A percentile compares a stretch with the other conserved stretches of the same genome.
These are phyloP conservation scores for Hanleya hanleyi DNA, from an alignment of 2,888 invertebrate species.

Conservation along the genomic window DNA sequence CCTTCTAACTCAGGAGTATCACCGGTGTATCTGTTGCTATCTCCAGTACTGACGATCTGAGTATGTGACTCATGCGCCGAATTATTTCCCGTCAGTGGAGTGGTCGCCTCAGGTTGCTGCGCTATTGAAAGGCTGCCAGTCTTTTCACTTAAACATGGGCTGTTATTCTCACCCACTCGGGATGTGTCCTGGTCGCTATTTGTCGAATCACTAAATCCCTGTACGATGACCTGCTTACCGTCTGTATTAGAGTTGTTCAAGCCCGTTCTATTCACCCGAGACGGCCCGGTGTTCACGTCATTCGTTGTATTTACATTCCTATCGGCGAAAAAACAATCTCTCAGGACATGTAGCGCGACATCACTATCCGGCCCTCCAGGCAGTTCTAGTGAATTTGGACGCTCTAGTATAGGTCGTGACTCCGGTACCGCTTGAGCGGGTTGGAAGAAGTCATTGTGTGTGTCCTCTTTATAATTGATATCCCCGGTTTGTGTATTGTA, in stretches of 20 bases:
- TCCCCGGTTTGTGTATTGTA: too few species aligned
- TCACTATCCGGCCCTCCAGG: too few species aligned
- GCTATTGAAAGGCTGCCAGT: neutral
- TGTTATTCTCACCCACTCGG: neutral
- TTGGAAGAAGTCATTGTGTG: too few species aligned
- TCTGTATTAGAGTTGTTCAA: neutral
- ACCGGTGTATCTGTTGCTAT: neutral
- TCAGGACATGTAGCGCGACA: too few species aligned
- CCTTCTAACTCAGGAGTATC: neutral
- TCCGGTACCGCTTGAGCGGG: too few species aligned
- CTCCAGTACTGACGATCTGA: neutral
- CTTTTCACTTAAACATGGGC: neutral
- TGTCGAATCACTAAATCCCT: neutral
- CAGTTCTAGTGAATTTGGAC: too few species aligned
- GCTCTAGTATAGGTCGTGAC: too few species aligned
- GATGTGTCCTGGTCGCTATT: neutral
- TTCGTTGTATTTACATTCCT: neutral
- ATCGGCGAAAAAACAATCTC: too few species aligned
- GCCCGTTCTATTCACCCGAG: neutral
- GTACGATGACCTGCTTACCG: neutral
- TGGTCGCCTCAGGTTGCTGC: neutral
- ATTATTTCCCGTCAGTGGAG: conserved; percentile 1
- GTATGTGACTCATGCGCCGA: neutral
- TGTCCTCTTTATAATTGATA: too few species aligned
- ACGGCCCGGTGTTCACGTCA: neutral